phyloP scores from a whole-genome alignment of 2,797 vertebrate genomes.

The Ptychadena robeensis region DNA sequence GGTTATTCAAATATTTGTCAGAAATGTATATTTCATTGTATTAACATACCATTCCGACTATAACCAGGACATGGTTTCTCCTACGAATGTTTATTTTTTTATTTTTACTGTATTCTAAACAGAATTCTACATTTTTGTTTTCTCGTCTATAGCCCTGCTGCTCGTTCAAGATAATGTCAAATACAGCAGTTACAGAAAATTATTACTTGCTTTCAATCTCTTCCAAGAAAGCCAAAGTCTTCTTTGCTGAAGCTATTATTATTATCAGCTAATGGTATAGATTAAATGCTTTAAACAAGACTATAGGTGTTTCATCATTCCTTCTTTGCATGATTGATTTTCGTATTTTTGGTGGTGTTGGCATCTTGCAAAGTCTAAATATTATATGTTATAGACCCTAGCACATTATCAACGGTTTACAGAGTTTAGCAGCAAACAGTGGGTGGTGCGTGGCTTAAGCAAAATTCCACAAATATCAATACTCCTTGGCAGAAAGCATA shows the following conservation, averaged over 20 bases:
- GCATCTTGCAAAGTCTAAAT: too few relatives aligned
- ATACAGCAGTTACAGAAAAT: conserved; percentile 15
- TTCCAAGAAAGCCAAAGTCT: not conserved
- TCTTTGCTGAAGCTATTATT: not conserved
- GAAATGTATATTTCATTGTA: not conserved
- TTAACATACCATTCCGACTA: not conserved
- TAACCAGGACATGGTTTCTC: not conserved
- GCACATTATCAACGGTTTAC: too few relatives aligned
- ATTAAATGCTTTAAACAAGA: not conserved
- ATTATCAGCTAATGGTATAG: not conserved
- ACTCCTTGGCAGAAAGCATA: too few relatives aligned
- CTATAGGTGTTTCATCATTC: not conserved
- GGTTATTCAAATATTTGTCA: not conserved
- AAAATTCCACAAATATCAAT: too few relatives aligned
- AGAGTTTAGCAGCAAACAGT: too few relatives aligned
- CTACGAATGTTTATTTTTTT: not conserved
- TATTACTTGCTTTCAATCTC: conserved; percentile 4
- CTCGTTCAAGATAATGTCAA: conserved; percentile 21
- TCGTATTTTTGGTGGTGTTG: not conserved
- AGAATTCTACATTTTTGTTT: conserved; percentile 4
- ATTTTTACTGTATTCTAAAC: not conserved
- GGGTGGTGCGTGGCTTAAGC: too few relatives aligned
- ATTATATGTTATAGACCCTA: too few relatives aligned
- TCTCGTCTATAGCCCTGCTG: not conserved
- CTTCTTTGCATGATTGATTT: too few relatives aligned